These are phyloP conservation scores for Diglossa brunneiventris DNA, from an alignment of 2,113 vertebrate genomes.

Conservation along the genomic window DNA sequence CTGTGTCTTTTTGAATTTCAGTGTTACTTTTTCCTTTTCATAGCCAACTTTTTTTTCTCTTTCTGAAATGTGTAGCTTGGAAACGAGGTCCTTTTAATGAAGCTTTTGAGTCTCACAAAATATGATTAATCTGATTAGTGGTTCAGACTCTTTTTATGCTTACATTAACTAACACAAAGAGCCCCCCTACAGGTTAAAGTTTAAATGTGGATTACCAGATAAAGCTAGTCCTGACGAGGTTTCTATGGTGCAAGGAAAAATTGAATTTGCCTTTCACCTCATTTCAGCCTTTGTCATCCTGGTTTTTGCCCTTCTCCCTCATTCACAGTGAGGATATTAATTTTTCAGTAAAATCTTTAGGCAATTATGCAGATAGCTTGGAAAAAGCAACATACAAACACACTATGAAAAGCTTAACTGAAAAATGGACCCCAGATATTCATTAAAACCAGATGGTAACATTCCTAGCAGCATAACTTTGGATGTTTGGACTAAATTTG, in stretches of 20 bases:
- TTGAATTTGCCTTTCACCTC: conserved; percentile 88
- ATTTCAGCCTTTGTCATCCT: conserved; percentile 85
- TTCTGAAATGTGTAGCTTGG: conserved; percentile 79
- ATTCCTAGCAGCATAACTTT: conserved; percentile 81
- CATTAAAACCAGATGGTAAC: conserved; percentile 96
- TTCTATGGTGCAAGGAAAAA: conserved; percentile 87
- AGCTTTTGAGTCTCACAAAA: conserved; percentile 89
- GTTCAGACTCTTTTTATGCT: conserved; percentile 91
- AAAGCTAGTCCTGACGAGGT: conserved; percentile 92
- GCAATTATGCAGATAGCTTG: conserved; percentile 95
- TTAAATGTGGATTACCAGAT: conserved; percentile 99
- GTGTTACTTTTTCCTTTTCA: conserved; percentile 53
- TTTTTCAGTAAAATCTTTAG: conserved; percentile 94
- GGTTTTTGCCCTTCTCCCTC: conserved; percentile 79
- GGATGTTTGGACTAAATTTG: conserved; percentile 72
- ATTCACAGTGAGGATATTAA: conserved; percentile 89
- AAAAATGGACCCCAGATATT: conserved; percentile 88
- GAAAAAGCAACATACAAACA: conserved; percentile 88
- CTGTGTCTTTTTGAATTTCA: conserved; percentile 62
- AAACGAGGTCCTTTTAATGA: conserved; percentile 86
- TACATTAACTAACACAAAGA: conserved; percentile 98
- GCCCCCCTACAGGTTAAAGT: conserved; percentile 98
- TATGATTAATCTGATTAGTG: conserved; percentile 98
- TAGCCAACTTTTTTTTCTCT: conserved; percentile 55
- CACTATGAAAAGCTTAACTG: conserved; percentile 89